These are phyloP conservation scores for Rhinichthys osculus DNA, from an alignment of 2,797 vertebrate genomes.

Conservation along the genomic window DNA sequence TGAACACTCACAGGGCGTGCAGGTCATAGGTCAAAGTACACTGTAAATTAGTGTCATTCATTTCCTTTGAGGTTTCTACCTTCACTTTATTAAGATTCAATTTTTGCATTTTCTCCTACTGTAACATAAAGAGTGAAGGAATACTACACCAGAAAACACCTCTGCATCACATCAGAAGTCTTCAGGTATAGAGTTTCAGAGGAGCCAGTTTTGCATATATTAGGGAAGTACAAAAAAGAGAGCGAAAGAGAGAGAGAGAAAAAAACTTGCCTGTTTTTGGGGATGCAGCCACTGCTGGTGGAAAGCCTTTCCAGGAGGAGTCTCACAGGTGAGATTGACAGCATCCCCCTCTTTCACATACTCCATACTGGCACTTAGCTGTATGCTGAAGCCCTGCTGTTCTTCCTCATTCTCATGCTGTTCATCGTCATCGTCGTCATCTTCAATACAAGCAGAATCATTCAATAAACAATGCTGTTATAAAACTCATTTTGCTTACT, in stretches of 20 bases:
- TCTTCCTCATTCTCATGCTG: neutral
- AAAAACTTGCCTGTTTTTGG: constrained; percentile 83
- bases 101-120: neutral
- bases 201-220: neutral
- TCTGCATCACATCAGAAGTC: neutral
- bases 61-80: constrained; percentile 65
- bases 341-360: constrained; percentile 86
- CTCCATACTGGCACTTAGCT: constrained; percentile 84
- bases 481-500: neutral
- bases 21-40: constrained; percentile 56
- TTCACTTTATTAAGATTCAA: neutral
- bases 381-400: constrained; percentile 79
- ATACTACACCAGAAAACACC: neutral
- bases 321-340: constrained; percentile 86
- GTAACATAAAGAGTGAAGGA: neutral
- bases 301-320: constrained; percentile 80
- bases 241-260: neutral
- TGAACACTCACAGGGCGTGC: constrained; percentile 53
- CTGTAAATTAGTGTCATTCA: constrained; percentile 63
- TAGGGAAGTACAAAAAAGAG: constrained; percentile 55
- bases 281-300: constrained; percentile 91
- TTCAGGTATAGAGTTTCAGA: neutral
- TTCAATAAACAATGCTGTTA: neutral
- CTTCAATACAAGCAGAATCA: neutral
- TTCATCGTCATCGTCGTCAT: neutral